Percentiles rank a stretch among this genome's conserved stretches.
Conservation (phyloP, 1,140 invertebrate species). For the Ctenoplectra terminalis region DNA sequence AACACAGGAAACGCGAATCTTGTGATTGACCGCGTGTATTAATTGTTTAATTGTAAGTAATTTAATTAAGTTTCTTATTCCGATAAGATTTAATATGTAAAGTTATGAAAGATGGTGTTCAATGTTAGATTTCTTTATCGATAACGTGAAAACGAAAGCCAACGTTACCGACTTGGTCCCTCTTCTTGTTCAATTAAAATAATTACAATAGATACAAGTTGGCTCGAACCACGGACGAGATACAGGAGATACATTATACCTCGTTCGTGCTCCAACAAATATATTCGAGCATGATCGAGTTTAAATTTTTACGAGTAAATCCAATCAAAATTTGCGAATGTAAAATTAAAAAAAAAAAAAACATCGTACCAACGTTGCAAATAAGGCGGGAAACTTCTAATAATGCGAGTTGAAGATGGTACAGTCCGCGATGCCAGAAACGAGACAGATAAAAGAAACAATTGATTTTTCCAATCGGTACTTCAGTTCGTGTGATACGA, state of each 20-base stretch:
- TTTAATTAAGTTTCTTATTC: constrained; percentile 23
- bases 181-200: background rate
- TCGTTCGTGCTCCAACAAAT: too few relatives aligned
- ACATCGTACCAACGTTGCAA: too few relatives aligned
- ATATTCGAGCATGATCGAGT: background rate
- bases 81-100: constrained; percentile 12
- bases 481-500: background rate
- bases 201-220: background rate
- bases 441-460: too few relatives aligned
- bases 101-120: background rate
- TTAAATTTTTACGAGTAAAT: background rate
- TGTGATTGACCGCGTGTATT: background rate
- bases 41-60: constrained; percentile 7
- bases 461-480: background rate
- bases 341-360: too few relatives aligned
- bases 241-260: too few relatives aligned
- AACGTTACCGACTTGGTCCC: constrained; percentile 12
- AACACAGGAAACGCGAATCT: constrained; percentile 22
- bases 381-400: too few relatives aligned
- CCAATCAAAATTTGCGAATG: background rate
- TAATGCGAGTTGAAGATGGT: background rate
- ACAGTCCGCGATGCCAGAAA: too few relatives aligned
- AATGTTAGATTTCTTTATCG: constrained; percentile 17
- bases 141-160: background rate
- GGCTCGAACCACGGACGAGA: too few relatives aligned